Conservation (phyloP, 2,797 vertebrate genomes). For the Clarias pachynema region DNA sequence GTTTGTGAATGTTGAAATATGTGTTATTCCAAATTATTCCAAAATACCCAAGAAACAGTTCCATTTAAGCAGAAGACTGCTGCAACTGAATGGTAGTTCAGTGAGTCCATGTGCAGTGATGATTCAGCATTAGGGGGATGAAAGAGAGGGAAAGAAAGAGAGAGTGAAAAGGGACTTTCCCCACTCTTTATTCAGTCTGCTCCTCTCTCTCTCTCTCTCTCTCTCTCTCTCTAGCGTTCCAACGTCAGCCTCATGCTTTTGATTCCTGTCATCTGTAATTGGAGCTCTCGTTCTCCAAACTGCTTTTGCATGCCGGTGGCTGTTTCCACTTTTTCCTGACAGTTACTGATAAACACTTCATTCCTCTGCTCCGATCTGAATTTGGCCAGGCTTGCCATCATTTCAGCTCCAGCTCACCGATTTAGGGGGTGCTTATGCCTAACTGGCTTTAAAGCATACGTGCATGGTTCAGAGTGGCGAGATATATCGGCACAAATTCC, state of each 20-base stretch:
- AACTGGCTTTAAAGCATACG: neutral
- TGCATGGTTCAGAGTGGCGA: conserved; percentile 4
- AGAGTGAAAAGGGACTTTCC: conserved; percentile 27
- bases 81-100: conserved; percentile 1
- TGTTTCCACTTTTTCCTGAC: conserved; percentile 41
- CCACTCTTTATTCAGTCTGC: conserved; percentile 7
- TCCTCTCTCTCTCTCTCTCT: neutral
- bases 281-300: conserved; percentile 39
- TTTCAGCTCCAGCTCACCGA: neutral
- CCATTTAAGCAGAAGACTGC: neutral
- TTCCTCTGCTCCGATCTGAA: conserved; percentile 5
- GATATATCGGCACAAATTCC: neutral
- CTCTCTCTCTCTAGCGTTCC: neutral
- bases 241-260: conserved; percentile 38
- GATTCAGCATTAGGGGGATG: conserved; percentile 24
- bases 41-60: neutral
- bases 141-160: conserved; percentile 14
- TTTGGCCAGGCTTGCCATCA: conserved; percentile 6
- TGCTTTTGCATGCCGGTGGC: conserved; percentile 35
- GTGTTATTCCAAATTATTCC: neutral
- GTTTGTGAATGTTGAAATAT: neutral
- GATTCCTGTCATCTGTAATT: conserved; percentile 53
- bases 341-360: conserved; percentile 45
- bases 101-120: conserved; percentile 7
- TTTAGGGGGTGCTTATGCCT: conserved; percentile 21